Percentiles rank a stretch among this genome's conserved stretches.
Evolutionary conservation across 2,113 vertebrate species (phyloP).

Genomic region (Scolopax mira): DNA sequence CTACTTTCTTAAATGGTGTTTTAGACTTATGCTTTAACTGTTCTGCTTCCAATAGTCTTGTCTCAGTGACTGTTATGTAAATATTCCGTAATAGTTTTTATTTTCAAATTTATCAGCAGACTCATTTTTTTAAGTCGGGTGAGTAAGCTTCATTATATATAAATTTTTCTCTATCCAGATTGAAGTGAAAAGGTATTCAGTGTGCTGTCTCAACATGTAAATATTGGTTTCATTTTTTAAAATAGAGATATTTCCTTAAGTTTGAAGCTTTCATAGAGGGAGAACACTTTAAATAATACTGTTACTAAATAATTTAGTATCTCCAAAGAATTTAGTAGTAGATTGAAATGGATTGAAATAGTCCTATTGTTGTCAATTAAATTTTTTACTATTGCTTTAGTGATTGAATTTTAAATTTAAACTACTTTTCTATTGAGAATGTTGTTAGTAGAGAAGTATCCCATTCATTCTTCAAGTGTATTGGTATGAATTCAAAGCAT

Average conservation of each 20-base stretch:
- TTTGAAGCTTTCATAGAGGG: neutral
- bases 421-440: neutral
- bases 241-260: neutral
- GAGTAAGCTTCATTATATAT: neutral
- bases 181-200: neutral
- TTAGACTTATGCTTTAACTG: neutral
- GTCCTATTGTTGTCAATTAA: neutral
- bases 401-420: neutral
- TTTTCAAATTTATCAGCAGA: constrained; percentile 16
- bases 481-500: neutral
- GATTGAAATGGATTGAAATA: neutral
- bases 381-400: neutral
- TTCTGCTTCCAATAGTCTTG: neutral
- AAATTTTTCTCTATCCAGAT: neutral
- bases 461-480: neutral
- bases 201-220: neutral
- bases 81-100: constrained; percentile 2
- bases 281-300: neutral
- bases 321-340: neutral
- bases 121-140: neutral
- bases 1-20: fast-evolving
- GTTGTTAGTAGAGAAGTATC: neutral
- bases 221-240: neutral
- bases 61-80: neutral
- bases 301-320: neutral